A percentile compares a stretch with the other conserved stretches of the same genome.
Evolutionary conservation across 2,113 vertebrate species (phyloP).

Genomic region (Albula glossodonta): DNA sequence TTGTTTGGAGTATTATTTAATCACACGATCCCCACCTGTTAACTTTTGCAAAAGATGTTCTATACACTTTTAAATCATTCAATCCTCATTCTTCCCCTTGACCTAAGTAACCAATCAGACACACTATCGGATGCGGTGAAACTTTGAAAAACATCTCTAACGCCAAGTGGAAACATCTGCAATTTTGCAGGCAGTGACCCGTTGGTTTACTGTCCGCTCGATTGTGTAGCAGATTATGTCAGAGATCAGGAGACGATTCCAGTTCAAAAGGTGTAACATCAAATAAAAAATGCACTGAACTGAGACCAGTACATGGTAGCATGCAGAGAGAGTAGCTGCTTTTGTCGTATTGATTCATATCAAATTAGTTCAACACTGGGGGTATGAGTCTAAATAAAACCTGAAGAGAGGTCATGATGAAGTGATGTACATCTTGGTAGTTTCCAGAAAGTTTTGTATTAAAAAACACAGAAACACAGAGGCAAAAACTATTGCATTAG

Average conservation of each 20-base stretch:
- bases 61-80: neutral
- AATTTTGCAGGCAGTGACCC: neutral
- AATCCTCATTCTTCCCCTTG: neutral
- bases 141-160: conserved; percentile 25
- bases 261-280: conserved; percentile 39
- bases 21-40: no score
- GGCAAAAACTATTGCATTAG: no score
- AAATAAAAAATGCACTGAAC: conserved; percentile 57
- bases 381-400: neutral
- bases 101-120: neutral
- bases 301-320: conserved; percentile 62
- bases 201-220: conserved; percentile 14
- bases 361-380: conserved; percentile 39
- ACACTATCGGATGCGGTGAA: no score
- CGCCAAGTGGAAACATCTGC: conserved; percentile 14
- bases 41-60: no score
- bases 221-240: conserved; percentile 32
- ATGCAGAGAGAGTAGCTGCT: conserved; percentile 52
- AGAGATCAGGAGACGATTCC: conserved; percentile 22
- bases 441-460: conserved; percentile 10
- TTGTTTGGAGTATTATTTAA: no score
- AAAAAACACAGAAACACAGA: no score
- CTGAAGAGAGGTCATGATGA: conserved; percentile 22
- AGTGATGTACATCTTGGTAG: conserved; percentile 23
- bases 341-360: conserved; percentile 44